Conservation (phyloP, 2,113 vertebrate species). For the Grantiella picta region DNA sequence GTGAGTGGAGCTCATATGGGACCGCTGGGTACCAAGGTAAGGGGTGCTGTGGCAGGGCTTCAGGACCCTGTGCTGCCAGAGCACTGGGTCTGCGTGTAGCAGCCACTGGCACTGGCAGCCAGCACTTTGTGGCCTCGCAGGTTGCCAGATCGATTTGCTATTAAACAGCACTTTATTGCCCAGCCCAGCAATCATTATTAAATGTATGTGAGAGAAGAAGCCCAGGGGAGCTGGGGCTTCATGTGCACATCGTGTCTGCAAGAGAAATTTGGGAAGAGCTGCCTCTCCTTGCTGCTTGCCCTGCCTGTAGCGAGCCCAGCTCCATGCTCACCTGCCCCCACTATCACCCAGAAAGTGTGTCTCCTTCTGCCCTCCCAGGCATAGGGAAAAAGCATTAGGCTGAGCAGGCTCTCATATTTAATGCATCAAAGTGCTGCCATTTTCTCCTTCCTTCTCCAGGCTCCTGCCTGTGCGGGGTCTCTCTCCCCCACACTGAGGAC, state of each 20-base stretch:
- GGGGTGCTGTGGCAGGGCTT: neutral
- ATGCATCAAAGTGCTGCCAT: constrained; percentile 19
- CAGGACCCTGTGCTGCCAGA: fast-evolving
- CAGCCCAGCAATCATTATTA: neutral
- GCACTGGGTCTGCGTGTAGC: fast-evolving
- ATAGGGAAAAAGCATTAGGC: neutral
- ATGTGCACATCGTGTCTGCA: fast-evolving
- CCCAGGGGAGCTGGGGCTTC: neutral
- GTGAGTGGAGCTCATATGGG: neutral
- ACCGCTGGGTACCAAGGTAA: neutral
- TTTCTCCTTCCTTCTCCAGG: neutral
- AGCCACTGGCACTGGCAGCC: neutral
- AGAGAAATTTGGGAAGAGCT: neutral
- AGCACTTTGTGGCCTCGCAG: neutral
- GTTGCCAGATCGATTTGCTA: constrained; percentile 1
- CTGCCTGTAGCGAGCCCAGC: neutral
- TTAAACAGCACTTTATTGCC: constrained; percentile 48
- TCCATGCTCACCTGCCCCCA: neutral
- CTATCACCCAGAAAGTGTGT: neutral
- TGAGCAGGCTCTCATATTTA: neutral
- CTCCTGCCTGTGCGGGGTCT: neutral
- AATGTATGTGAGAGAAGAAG: neutral
- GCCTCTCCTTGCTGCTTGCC: neutral
- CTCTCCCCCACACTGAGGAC: neutral
- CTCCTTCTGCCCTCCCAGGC: neutral